Evolutionary conservation across 2,113 vertebrate genomes (phyloP), one percentile per base, ranked within the genome.

Genomic region (Phylloscopus whistleri): DNA sequence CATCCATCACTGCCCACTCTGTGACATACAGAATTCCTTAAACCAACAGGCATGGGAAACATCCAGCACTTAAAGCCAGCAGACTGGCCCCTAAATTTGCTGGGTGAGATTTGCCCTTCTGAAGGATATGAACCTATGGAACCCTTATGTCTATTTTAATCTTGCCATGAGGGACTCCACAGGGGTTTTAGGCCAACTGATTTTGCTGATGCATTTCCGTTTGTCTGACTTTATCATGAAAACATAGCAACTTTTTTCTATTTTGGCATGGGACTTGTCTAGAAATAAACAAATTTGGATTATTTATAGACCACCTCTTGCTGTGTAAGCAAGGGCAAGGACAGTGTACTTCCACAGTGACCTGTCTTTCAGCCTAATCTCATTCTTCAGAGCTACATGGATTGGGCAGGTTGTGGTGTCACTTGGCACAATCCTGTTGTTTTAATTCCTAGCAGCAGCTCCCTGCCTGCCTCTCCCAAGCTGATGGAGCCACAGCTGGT

Each of bases 391-490:
- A 81, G 73, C 41, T n/a, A 7, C 6, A 14, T 3, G 52, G 51
- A 51, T 1, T 35, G 55, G 63, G 68, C 39, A 86, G 83, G 76
- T 90, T 86, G 58, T 15, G 30, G 68, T 84, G 90, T 66, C 76
- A 67, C 67, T 73, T 92, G 89, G 91, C 93, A 75, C 83, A 63
- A 46, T 8, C 46, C 51, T 48, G 13, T 44, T 76, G 53, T 86
- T 75, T 90, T 53, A 20, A 88, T 83, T 92, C 48, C 59, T 58
- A 67, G 67, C 68, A 73, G 63, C 3, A 4, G 30, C 74, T 78
- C 35, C 74, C 49, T 79, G 69, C 37, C 60, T 79, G 69, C 51
- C 37, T 92, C 51, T 87, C 69, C 75, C 90, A 62, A 44, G 58
- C 37, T 0, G 2, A n/a, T 0, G 6, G 41, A 91, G 49, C 49